Percentiles rank a stretch among this genome's conserved stretches.
phyloP scores from a whole-genome alignment of 2,888 invertebrate genomes.

The Clanis bilineata region DNA sequence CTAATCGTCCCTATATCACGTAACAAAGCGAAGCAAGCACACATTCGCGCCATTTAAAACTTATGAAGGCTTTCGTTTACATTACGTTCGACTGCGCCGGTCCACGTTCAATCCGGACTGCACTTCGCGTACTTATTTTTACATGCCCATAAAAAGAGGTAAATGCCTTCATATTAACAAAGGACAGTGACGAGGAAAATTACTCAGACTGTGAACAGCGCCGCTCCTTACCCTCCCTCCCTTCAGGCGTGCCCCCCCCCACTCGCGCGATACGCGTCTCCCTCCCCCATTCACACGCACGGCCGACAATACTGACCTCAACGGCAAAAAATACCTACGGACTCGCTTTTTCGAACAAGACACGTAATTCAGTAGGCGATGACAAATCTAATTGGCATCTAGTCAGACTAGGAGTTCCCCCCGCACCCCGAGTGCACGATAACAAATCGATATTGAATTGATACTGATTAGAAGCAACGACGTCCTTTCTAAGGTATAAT shows the following conservation, averaged over 20 bases:
- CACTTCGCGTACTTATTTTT: constrained; percentile 12
- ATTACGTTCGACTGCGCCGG: neutral
- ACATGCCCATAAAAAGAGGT: constrained; percentile 13
- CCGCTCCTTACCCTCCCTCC: constrained; percentile 23
- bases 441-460: neutral
- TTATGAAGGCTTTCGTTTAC: constrained; percentile 13
- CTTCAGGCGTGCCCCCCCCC: constrained; percentile 5
- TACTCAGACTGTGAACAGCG: constrained; percentile 30
- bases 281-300: neutral
- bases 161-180: constrained; percentile 26
- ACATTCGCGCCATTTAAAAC: neutral
- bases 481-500: neutral
- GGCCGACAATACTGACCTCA: neutral
- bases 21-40: neutral
- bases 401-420: neutral
- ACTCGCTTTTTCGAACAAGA: neutral
- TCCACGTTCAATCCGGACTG: constrained; percentile 7
- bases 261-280: constrained; percentile 3
- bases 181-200: constrained; percentile 50
- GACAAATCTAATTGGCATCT: constrained; percentile 22
- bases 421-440: neutral
- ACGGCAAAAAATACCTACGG: neutral
- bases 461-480: neutral
- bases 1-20: neutral
- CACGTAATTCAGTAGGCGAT: neutral